Evolutionary conservation across 2,797 vertebrate genomes (phyloP).

Genomic region (Spinus pinus): DNA sequence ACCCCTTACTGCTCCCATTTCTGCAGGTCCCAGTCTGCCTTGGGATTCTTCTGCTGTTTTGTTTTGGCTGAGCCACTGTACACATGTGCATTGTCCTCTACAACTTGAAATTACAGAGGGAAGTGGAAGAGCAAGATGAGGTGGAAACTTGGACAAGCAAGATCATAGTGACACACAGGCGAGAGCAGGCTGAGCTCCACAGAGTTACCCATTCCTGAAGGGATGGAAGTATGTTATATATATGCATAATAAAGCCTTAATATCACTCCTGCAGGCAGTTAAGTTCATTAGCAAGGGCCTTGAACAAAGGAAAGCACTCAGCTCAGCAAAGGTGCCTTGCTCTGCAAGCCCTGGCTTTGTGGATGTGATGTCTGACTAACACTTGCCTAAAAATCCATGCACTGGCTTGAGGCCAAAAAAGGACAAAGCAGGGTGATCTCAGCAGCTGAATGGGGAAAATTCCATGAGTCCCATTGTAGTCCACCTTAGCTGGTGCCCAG

Average conservation of each 20-base stretch:
- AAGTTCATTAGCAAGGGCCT: neutral
- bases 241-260: neutral
- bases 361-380: neutral
- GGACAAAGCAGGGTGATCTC: neutral
- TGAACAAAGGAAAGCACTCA: neutral
- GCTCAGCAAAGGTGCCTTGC: neutral
- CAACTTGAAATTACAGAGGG: neutral
- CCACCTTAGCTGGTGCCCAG: neutral
- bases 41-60: neutral
- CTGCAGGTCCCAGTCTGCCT: neutral
- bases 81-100: neutral
- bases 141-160: fast-evolving
- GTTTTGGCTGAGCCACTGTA: neutral
- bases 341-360: neutral
- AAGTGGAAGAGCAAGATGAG: neutral
- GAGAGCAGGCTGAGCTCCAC: neutral
- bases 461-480: neutral
- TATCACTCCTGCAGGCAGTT: neutral
- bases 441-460: neutral
- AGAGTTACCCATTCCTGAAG: neutral
- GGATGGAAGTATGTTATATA: neutral
- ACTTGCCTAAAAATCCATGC: neutral
- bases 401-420: neutral
- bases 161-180: fast-evolving
- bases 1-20: neutral